Base-by-base conservation (phyloP, 2,888 invertebrate species). In the Drosophila macrothrix region DNA sequence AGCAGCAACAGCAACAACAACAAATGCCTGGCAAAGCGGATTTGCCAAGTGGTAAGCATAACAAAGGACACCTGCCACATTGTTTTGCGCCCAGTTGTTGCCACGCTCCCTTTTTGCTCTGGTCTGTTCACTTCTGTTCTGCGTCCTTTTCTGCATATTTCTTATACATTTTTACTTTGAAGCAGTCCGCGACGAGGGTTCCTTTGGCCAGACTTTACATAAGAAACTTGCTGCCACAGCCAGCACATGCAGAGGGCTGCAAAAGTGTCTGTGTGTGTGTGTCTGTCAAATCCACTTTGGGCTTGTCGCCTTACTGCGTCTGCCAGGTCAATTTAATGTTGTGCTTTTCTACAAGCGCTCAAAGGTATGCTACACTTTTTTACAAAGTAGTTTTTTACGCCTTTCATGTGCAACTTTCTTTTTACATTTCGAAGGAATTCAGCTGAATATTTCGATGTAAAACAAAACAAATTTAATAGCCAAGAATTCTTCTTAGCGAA, bases 41-140 rank as follows among this genome's bases (percentile, higher is more conserved):
- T 90, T 79, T 90, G 81, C 90, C 78, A 90, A 90, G 82, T 89
- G 88, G 89, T 78, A 87, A 90, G 88, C 84, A 90, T 80, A 88
- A 89, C 89, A 89, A 91, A 91, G 88, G 78, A 90, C 89, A 90
- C 90, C 91, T 90, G 89, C 87, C 78, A 78, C 90, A 76, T 73
- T 82, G 78, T 83, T 76, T 63, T 64, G 64, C 67, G 68, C 74
- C 61, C 68, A 63, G 68, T 70, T 68, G 63, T 52, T n/a, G 56
- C 67, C 62, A 56, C 64, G 58, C 62, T 56, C 56, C 56, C 55
- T 28, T 41, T 52, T 12, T 29, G 12, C 54, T 12, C 35, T 54
- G 22, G 16, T 39, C 54, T 9, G 25, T 12, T 55, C 37, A 2
- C 37, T n/a, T 41, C 14, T 56, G 56, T 39, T 50, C 65, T 75